Evolutionary conservation across 2,888 invertebrate genomes (phyloP).

Genomic region (Carcina quercana): DNA sequence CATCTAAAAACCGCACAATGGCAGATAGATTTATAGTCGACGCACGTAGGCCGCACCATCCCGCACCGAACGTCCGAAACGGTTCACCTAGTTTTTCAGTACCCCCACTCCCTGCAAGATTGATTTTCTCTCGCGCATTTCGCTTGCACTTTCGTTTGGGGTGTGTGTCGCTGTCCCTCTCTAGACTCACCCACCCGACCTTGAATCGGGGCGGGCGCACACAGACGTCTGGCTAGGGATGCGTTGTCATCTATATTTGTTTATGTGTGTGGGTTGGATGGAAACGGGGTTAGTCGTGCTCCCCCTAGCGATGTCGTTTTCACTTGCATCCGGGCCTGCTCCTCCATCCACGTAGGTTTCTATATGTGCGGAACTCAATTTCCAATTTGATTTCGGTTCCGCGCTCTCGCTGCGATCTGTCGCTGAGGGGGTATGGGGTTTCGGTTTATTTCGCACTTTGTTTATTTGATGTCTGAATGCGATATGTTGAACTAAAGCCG

Average conservation of each 20-base stretch:
- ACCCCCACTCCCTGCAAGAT: constrained; percentile 64
- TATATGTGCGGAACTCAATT: constrained; percentile 22
- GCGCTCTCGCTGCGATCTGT: constrained; percentile 28
- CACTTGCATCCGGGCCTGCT: constrained; percentile 63
- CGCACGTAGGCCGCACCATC: constrained; percentile 39
- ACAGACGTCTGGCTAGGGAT: constrained; percentile 40
- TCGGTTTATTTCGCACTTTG: constrained; percentile 1
- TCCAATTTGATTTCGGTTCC: constrained; percentile 54
- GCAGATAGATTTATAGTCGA: constrained; percentile 24
- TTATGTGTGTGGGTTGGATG: constrained; percentile 25
- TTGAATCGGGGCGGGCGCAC: constrained; percentile 58
- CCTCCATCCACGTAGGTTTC: constrained; percentile 8
- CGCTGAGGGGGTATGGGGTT: constrained; percentile 6
- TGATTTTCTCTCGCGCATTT: constrained; percentile 69
- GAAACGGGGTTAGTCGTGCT: constrained; percentile 62
- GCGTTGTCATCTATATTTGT: constrained; percentile 34
- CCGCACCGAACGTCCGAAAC: constrained; percentile 36
- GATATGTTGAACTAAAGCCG: not conserved
- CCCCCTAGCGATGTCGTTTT: constrained; percentile 46
- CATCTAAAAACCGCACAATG: constrained; percentile 14
- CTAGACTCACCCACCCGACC: constrained; percentile 49
- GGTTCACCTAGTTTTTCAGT: constrained; percentile 68
- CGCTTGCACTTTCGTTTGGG: constrained; percentile 64
- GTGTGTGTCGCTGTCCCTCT: constrained; percentile 45
- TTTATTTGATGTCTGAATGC: not conserved